Base-by-base conservation (phyloP, 2,797 vertebrate genomes). In the Fistularia commersonii region DNA sequence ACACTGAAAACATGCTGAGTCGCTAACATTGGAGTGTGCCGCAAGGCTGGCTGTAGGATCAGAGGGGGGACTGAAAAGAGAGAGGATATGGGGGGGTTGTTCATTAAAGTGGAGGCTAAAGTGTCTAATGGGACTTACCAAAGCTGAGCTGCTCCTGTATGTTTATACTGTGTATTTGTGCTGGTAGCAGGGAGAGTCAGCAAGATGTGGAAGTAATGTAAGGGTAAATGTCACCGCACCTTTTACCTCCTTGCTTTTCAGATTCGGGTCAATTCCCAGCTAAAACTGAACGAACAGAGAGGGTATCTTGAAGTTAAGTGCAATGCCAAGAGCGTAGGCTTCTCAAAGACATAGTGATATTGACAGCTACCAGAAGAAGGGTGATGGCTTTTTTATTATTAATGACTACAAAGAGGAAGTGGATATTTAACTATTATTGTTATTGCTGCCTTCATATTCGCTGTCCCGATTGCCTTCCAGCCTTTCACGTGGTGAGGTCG, bases 1-100 rank as follows among this genome's bases (percentile, higher is more conserved):
- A 77, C 48, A 76, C 87, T 91, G 80, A 92, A 92, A 90, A 92
- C 90, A 84, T 86, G 88, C 91, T 90, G 90, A 92, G 85, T 91
- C 71, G 83, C 86, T 88, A 90, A 90, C 79, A 77, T 83, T 77
- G 85, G 71, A 79, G 66, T 74, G 82, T 77, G 80, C 84, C 77
- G 76, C 80, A 79, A 86, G 82, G 80, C 80, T 81, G 72, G 74
- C 8, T 48, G 45, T 61, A 79, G 66, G 76, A 83, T 72, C 66
- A 73, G 77, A 65, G 75, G 11, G 56, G 53, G 52, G 37, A 60
- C 58, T 62, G 58, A 15, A 54, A 71, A 48, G 44, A 58, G 81
- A 71, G 74, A 66, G 54, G 61, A 66, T 69, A 57, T 59, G 48
- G 49, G 44, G 42, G 39, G 59, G 62, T 54, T 11, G 55, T 80